A percentile compares a stretch with the other conserved stretches of the same genome.
Evolutionary conservation across 2,888 invertebrate genomes (phyloP).

Genomic region (Pachycephus smyrnensis): DNA sequence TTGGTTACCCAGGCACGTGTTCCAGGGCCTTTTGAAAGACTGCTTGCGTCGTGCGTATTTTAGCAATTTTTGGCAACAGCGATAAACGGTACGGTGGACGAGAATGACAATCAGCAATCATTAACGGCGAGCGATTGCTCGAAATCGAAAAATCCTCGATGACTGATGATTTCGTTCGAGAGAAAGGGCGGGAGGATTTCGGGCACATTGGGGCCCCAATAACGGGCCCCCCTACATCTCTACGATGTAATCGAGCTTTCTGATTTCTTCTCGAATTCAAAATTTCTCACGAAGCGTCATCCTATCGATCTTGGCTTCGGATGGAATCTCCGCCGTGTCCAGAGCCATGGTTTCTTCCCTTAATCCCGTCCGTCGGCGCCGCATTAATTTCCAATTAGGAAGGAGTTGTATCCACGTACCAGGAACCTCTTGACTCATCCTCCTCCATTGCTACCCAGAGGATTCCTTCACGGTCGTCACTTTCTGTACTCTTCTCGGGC

Average conservation of each 20-base stretch:
- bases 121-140: background rate
- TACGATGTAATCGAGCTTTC: slow-evolving; percentile 18
- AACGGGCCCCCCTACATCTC: slow-evolving; percentile 48
- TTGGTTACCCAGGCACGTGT: background rate
- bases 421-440: background rate
- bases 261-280: slow-evolving; percentile 13
- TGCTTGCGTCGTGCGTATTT: background rate
- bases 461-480: background rate
- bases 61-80: background rate
- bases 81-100: background rate
- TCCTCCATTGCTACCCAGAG: background rate
- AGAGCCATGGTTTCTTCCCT: background rate
- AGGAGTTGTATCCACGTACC: background rate
- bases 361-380: background rate
- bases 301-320: slow-evolving; percentile 28
- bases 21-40: background rate
- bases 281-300: slow-evolving; percentile 10
- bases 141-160: background rate
- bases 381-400: background rate
- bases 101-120: background rate
- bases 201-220: slow-evolving; percentile 46
- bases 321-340: slow-evolving; percentile 16
- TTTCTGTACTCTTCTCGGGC: background rate
- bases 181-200: background rate
- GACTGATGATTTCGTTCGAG: background rate